Base-by-base conservation (phyloP, 2,888 invertebrate species). In the Limenitis camilla region DNA sequence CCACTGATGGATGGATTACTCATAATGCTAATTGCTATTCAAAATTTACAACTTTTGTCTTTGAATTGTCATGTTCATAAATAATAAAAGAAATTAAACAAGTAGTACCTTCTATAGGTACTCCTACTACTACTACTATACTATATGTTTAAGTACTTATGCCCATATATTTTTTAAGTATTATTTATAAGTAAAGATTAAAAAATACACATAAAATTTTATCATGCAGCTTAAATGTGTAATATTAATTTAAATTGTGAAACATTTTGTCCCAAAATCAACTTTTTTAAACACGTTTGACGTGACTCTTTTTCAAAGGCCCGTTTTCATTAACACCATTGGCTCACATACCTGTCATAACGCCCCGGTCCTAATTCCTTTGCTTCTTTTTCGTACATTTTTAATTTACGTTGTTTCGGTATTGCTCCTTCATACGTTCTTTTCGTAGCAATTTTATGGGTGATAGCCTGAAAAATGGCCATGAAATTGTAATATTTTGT, bases 261-360 rank as follows among this genome's bases (percentile, higher is more conserved):
- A 10, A 8, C 29, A 1, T 9, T 36, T 10, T 29, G 8, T 43
- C 9, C 29, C 28, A 36, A 35, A 36, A 11, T 9, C 10, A 8
- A 11, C 32, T 33, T 30, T 32, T 40, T 40, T 40, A 27, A n/a
- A 40, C n/a, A 40, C 29, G 43, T 44, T 35, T 29, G 4, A 45
- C 53, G 42, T 57, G 53, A 52, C 52, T 67, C 68, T 76, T 77
- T 76, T 71, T 60, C 63, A n/a, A n/a, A 78, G 76, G 78, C 80
- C 77, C 81, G 76, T 82, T 85, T 87, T 87, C 84, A 87, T 87
- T 86, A 86, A 74, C 84, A 72, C 75, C 81, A 80, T 81, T 78
- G 77, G 78, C 79, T 85, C 83, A 85, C 87, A 86, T 87, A 86
- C 86, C 86, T 87, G 87, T 87, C 87, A 87, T 86, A 86, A 84